Evolutionary conservation across 2,113 vertebrate genomes (phyloP).

Genomic region (Eulacestoma nigropectus): DNA sequence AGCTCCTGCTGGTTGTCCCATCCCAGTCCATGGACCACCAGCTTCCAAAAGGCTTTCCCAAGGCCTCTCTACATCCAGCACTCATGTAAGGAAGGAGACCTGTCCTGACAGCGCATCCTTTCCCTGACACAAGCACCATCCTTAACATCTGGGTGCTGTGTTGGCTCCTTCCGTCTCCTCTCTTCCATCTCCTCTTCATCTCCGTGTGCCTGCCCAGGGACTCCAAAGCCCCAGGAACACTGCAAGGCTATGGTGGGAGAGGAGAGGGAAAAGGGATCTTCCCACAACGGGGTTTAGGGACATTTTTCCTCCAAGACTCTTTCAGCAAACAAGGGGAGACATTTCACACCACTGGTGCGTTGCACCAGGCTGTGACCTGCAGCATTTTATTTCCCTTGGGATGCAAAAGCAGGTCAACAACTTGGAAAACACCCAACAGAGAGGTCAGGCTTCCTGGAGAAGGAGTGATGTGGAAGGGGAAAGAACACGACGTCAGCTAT

Average conservation of each 20-base stretch:
- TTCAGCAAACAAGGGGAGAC: not conserved
- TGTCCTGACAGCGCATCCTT: fast-evolving
- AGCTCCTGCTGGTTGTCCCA: not conserved
- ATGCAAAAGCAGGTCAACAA: not conserved
- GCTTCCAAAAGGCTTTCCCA: not conserved
- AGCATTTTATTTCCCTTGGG: not conserved
- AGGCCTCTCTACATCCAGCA: fast-evolving
- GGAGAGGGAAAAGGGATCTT: not conserved
- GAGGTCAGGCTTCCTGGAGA: constrained; percentile 2
- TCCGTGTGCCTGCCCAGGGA: not conserved
- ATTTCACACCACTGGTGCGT: not conserved
- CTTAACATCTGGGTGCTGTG: not conserved
- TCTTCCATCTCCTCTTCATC: not conserved
- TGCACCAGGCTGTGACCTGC: not conserved
- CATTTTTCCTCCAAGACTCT: not conserved
- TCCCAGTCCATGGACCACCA: not conserved
- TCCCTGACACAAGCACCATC: not conserved
- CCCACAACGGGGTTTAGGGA: not conserved
- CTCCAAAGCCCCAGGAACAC: not conserved
- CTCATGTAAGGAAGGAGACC: fast-evolving
- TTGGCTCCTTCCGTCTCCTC: not conserved
- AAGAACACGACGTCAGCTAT: not conserved
- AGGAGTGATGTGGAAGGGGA: not conserved
- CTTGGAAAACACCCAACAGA: not conserved
- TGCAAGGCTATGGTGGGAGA: not conserved